Percentiles rank a stretch among this genome's conserved stretches.
Evolutionary conservation across 1,140 invertebrate species (phyloP).

Genomic region (Polypedilum pembai): DNA sequence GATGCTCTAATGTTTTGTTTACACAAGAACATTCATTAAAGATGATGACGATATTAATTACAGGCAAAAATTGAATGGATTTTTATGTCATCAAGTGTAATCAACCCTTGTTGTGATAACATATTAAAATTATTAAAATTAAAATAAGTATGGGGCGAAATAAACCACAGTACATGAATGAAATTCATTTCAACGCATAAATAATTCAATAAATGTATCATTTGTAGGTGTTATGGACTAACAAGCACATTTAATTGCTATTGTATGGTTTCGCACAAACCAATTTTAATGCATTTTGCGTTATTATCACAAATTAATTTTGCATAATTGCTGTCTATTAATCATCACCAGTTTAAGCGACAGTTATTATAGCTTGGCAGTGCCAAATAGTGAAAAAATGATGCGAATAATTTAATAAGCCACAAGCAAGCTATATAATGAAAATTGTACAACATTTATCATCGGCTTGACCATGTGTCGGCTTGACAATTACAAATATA

Average conservation of each 20-base stretch:
- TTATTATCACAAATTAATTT: slow-evolving; percentile 20
- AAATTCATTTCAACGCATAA: neutral
- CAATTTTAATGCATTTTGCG: neutral
- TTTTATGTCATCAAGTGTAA: too few relatives aligned
- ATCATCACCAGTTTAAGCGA: neutral
- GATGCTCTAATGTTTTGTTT: too few relatives aligned
- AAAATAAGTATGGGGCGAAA: too few relatives aligned
- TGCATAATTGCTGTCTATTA: neutral
- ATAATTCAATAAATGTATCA: neutral
- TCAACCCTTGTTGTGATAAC: too few relatives aligned
- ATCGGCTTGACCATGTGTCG: too few relatives aligned
- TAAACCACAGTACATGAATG: neutral
- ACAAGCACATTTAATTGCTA: neutral
- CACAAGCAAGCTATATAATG: neutral
- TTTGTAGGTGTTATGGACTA: too few relatives aligned
- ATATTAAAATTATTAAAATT: too few relatives aligned
- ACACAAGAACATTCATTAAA: too few relatives aligned
- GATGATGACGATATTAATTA: neutral
- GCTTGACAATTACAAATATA: too few relatives aligned
- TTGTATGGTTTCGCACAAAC: slow-evolving; percentile 1
- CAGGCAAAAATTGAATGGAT: neutral
- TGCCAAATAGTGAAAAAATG: neutral
- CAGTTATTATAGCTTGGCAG: neutral
- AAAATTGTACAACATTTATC: neutral
- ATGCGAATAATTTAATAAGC: neutral